Base-by-base conservation (phyloP, 2,797 vertebrate species). In the Ctenochaetus hawaiiensis region DNA sequence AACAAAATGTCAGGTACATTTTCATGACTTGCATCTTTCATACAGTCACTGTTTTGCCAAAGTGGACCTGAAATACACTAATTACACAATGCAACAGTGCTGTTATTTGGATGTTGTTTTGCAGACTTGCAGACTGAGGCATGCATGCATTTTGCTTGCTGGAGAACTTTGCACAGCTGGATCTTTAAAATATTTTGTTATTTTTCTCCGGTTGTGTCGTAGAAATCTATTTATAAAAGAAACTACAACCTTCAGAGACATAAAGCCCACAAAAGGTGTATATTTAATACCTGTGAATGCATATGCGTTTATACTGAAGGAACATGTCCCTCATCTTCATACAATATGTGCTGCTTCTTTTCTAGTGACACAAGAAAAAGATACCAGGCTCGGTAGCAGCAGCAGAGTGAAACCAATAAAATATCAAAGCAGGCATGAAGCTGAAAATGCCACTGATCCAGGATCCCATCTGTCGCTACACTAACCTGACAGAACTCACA, bases 361-460 rank as follows among this genome's bases (percentile, higher is more conserved):
- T 22, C 26, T 47, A 18, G 10, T 61, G 20, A 41, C 56, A 20
- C 44, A 30, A 30, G 26, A 30, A 30, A 49, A 64, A 71, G 70
- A 67, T 64, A 57, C 44, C 54, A 77, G 53, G 20, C 17, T 13
- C 26, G 26, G 26, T 43, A 43, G 14, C 51, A 68, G 1, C 52
- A 47, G n/a, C 47, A 10, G 12, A 72, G 59, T 57, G 52, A 75
- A 75, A 58, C 34, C 44, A 68, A 30, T 43, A 17, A 77, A 66
- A 67, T 37, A 60, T 52, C 6, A 62, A 54, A 44, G 6, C 48
- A 79, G 17, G 20, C 73, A 26, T 70, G 53, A 65, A 54, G 67
- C 54, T 67, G 23, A 73, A 67, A 65, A 75, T 43, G 51, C 56
- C 16, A 49, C 43, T 64, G 57, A 78, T 77, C 58, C 51, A 44